Evolutionary conservation across 2,797 vertebrate species (phyloP), one percentile per base, ranked within the genome.

Genomic region (Columba guinea): DNA sequence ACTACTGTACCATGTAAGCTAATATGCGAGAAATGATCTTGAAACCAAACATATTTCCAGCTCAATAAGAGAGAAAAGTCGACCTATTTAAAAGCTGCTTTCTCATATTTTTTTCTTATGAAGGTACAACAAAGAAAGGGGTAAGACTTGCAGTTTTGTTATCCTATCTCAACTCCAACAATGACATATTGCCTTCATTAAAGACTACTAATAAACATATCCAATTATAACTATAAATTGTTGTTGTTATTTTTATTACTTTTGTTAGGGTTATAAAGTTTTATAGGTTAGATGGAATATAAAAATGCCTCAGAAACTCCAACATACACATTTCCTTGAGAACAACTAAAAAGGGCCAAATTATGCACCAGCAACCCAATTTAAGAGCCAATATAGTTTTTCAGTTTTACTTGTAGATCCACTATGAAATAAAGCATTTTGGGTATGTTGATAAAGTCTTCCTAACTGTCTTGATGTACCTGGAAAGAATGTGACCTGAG

Each of bases 1-100:
- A 69, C 73, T 68, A 53, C 19, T 68, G 35, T 60, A 67, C 34
- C 51, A 32, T 65, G 37, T 52, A 80, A 94, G 49, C 53, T 52
- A 91, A 73, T 48, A 69, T 21, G 71, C 10, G 10, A 90, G 55
- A 94, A 96, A 90, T 10, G 13, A 89, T 68, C 65, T 84, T 74
- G 82, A 95, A 94, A 69, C 8, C 52, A 79, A 79, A 90, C 4
- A 7, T 67, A 77, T 95, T 95, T 96, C 58, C 58, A 77, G n/a
- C 24, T 95, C 75, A 93, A 88, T 11, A 28, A 91, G 46, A 58
- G 53, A 21, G 5, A 70, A 96, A 94, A 93, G 39, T 49, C 34
- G 52, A 64, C 65, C n/a, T 76, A 53, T 71, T 92, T 91, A 78
- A 93, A 97, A 93, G 37, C 41, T 64, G 20, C 6, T 75, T 53